A percentile compares a stretch with the other conserved stretches of the same genome.
phyloP scores from a whole-genome alignment of 92 coral and sea anemone genomes.

The Paramuricea clavata region DNA sequence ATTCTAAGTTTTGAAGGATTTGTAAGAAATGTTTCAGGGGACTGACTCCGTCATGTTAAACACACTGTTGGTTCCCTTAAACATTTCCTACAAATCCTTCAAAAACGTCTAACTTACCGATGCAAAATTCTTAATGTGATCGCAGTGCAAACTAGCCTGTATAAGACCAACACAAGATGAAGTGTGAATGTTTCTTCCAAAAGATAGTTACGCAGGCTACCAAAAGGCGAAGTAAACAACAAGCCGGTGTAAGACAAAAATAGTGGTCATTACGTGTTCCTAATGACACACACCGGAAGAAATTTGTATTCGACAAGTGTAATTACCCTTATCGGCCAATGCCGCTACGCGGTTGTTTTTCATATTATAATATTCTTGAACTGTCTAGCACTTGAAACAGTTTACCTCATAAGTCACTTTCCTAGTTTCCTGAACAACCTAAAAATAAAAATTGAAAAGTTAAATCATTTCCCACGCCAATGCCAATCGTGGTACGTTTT shows the following conservation, averaged over 20 bases:
- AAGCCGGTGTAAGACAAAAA: neutral
- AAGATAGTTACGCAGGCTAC: too few species aligned
- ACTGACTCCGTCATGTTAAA: too few species aligned
- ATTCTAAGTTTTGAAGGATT: too few species aligned
- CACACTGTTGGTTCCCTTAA: too few species aligned
- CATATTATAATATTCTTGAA: slow-evolving; percentile 9
- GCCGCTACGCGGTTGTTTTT: neutral
- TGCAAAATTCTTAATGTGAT: too few species aligned
- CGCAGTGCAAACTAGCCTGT: too few species aligned
- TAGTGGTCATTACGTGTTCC: neutral
- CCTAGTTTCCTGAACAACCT: neutral
- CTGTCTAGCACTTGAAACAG: neutral
- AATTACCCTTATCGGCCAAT: neutral
- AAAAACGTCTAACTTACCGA: too few species aligned
- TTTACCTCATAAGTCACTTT: neutral
- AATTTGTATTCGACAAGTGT: neutral
- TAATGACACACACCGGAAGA: slow-evolving; percentile 4
- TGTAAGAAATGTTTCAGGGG: too few species aligned
- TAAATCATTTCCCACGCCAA: neutral
- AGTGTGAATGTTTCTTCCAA: too few species aligned
- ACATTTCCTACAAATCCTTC: too few species aligned
- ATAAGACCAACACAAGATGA: too few species aligned
- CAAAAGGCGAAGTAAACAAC: neutral
- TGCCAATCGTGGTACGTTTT: neutral
- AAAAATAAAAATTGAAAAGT: neutral